Percentiles rank a stretch among this genome's conserved stretches.
Conservation (phyloP, 2,797 vertebrate genomes). For the Acanthiza pusilla region DNA sequence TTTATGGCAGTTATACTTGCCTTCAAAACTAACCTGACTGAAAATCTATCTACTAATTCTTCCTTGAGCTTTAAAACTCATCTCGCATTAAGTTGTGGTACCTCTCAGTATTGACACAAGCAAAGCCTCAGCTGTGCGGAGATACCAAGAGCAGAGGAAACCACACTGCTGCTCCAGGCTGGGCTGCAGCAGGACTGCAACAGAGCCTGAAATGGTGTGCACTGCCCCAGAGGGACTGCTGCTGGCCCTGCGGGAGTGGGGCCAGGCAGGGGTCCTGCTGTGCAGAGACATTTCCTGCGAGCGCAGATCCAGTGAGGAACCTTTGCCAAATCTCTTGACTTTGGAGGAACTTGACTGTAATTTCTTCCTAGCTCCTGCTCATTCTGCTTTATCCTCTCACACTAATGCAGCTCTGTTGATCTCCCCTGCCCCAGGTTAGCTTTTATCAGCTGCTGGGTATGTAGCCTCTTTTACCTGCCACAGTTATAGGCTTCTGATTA, state of each 20-base stretch:
- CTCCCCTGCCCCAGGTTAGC: not conserved
- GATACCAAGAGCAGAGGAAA: not conserved
- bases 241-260: too few relatives aligned
- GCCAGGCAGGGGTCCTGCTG: not conserved
- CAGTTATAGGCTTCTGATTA: not conserved
- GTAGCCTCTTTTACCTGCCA: not conserved
- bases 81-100: not conserved
- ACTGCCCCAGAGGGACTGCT: too few relatives aligned
- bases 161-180: not conserved
- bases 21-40: not conserved
- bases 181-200: not conserved
- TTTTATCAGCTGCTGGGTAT: not conserved
- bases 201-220: too few relatives aligned
- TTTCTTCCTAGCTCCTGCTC: not conserved
- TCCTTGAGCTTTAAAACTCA: not conserved
- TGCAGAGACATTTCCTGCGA: not conserved
- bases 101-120: not conserved
- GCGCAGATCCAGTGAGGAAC: not conserved
- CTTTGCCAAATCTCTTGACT: not conserved
- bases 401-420: not conserved
- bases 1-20: constrained; percentile 12
- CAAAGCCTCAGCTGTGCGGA: not conserved
- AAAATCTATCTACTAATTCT: not conserved
- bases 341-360: not conserved
- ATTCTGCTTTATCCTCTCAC: not conserved